Evolutionary conservation across 2,797 vertebrate genomes (phyloP), one percentile per base, ranked within the genome.

Genomic region (Epinephelus malabaricus): DNA sequence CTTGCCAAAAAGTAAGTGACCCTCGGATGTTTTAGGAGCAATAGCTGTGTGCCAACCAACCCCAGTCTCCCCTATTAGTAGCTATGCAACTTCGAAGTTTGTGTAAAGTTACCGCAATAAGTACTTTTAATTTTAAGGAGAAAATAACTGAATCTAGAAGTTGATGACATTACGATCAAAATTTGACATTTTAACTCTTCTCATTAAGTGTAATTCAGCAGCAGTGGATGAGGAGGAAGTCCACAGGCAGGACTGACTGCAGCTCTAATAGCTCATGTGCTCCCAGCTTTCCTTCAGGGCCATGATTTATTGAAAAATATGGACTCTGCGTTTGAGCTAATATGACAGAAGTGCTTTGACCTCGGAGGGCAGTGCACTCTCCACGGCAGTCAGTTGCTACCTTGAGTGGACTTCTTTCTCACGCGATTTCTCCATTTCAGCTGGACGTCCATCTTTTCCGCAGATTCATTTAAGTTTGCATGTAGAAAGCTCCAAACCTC

Each of bases 321-420:
- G 85, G 85, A 79, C 78, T 65, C 76, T 53, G 84, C 77, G 77
- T 88, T 86, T 88, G 88, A 93, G 86, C 88, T 93, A 92, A 92
- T 92, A 92, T 79, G 89, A 89, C 91, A 93, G 91, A 93, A 93
- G 92, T 89, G 92, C 90, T 91, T 93, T 92, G 92, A 92, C 94
- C 92, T 91, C 63, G 70, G 79, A 76, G 84, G 89, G 77, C 79
- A 66, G 68, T 73, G 80, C 81, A 84, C 88, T 84, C 84, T 81
- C 63, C 34, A 21, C 2, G 6, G 47, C 61, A 78, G 85, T 91
- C 79, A 84, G 82, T 84, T 82, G 78, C 77, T 83, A 86, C 82
- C 83, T 81, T 63, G 43, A 80, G 78, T 66, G 70, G 30, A 46
- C 78, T 63, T 59, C 79, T 81, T 92, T 93, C 93, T 91, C 94